Base-by-base conservation (phyloP, 2,888 invertebrate genomes). In the Helleia helle region DNA sequence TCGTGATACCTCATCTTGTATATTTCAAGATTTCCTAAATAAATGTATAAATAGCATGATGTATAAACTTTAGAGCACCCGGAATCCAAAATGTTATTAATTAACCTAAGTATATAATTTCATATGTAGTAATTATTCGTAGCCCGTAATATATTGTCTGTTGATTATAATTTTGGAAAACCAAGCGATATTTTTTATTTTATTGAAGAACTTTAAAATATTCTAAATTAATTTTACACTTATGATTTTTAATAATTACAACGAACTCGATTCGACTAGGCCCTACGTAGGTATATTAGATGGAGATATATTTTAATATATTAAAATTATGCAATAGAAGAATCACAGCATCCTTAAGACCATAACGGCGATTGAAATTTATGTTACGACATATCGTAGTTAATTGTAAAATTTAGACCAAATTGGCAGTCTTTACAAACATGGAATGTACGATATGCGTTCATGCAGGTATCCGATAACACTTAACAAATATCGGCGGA, bases 381-480 rank as follows among this genome's bases (percentile, higher is more conserved):
- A 79, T 75, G 68, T 77, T 74, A 71, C 76, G 77, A 80, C 79
- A 72, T 77, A 77, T 77, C 77, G 75, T 77, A 75, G 69, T 70
- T 77, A 71, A 73, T 77, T 83, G 75, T 83, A 84, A 79, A 84
- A 84, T 84, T 84, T 83, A 83, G 83, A 84, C 83, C 84, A 81
- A 83, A 77, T 80, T 79, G 77, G 81, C 84, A 84, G 84, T 84
- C 84, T 84, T 84, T 66, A 83, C 79, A 77, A 81, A 81, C 74
- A 80, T 83, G 84, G 84, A 84, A 84, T 84, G 83, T 83, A 77
- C 79, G 83, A 84, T 84, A 84, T 84, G 84, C 83, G 81, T 75
- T 79, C 81, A 80, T 76, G 79, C 76, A 80, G 75, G 75, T 80
- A 77, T 77, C 72, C 75, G 74, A 75, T 79, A 79, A 81, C 76